Conservation (phyloP, 2,797 vertebrate genomes). For the Ateles fusciceps region DNA sequence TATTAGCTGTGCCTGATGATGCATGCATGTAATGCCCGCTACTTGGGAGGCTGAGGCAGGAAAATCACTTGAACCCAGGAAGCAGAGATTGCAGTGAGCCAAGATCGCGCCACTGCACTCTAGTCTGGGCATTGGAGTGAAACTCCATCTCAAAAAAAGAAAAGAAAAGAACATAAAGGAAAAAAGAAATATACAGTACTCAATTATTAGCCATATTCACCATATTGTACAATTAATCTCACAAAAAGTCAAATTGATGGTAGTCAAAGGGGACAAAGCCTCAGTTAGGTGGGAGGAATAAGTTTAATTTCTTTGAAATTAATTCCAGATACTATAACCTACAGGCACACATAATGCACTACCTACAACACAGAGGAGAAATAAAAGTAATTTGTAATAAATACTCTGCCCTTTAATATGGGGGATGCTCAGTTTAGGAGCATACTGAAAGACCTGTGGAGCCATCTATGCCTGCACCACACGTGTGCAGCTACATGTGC, state of each 20-base stretch:
- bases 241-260: background rate
- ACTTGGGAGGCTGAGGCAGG: background rate
- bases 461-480: background rate
- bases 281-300: background rate
- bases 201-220: background rate
- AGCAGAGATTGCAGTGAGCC: background rate
- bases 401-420: background rate
- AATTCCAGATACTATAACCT: background rate
- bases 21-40: background rate
- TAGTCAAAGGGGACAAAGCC: background rate
- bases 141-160: background rate
- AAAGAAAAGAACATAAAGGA: background rate
- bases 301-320: background rate
- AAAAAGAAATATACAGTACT: background rate
- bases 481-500: background rate
- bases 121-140: background rate
- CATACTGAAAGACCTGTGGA: background rate
- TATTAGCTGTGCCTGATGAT: background rate
- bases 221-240: background rate
- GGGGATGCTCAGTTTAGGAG: background rate
- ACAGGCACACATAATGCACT: background rate
- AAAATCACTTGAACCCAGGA: background rate
- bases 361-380: background rate
- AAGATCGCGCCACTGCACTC: background rate
- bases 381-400: background rate